A percentile compares a stretch with the other conserved stretches of the same genome.
phyloP scores from a whole-genome alignment of 2,888 invertebrate genomes.

The Nasonia oneida region DNA sequence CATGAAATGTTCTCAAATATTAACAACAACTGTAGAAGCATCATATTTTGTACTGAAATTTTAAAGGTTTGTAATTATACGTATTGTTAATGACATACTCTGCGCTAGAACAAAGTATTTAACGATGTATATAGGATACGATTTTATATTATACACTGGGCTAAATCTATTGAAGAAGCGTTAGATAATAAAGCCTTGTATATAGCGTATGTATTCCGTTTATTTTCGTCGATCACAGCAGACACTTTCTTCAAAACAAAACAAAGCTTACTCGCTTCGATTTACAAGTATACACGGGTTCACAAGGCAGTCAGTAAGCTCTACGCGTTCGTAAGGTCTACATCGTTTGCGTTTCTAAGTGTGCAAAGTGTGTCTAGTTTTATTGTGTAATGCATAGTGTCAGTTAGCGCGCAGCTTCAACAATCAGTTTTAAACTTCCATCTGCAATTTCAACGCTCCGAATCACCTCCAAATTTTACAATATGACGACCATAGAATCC shows the following conservation, averaged over 20 bases:
- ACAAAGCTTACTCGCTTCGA: background rate
- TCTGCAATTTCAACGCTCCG: background rate
- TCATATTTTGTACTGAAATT: constrained; percentile 35
- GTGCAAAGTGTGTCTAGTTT: background rate
- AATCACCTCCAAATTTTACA: background rate
- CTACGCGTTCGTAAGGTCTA: background rate
- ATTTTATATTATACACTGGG: background rate
- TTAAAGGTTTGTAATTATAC: constrained; percentile 26
- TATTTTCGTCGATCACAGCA: background rate
- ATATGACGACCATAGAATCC: background rate
- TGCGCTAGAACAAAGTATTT: constrained; percentile 47
- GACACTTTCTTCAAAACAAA: background rate
- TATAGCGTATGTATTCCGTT: background rate
- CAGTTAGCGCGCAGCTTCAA: too few relatives aligned
- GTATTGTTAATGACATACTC: background rate
- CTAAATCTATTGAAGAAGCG: constrained; percentile 37
- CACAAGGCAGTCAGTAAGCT: background rate
- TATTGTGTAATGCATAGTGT: background rate
- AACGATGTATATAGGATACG: constrained; percentile 59
- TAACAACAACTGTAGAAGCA: background rate
- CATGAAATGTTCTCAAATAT: background rate
- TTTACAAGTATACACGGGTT: background rate
- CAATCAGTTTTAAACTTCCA: background rate
- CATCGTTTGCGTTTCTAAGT: background rate
- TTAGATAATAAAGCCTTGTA: constrained; percentile 51